These are phyloP conservation scores for Apomyelois bistriatella DNA, from an alignment of 2,888 invertebrate genomes.

Conservation along the genomic window DNA sequence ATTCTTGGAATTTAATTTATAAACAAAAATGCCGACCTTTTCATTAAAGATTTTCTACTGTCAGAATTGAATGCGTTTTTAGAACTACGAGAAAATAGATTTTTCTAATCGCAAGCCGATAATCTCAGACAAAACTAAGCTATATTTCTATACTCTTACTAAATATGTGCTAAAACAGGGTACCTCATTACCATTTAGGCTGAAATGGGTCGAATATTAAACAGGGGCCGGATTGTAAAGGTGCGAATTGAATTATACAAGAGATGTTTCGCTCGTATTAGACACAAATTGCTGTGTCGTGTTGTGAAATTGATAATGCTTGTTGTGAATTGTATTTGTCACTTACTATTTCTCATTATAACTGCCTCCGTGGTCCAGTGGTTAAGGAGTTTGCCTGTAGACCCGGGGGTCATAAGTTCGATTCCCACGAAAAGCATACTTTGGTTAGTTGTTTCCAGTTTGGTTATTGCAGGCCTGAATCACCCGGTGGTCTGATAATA, in stretches of 20 bases:
- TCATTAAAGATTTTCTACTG: too few species aligned
- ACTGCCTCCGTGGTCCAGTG: too few species aligned
- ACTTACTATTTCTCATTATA: not conserved
- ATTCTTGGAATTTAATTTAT: too few species aligned
- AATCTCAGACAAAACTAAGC: not conserved
- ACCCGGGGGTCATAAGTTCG: too few species aligned
- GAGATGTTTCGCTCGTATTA: conserved; percentile 23
- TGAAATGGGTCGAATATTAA: conserved; percentile 52
- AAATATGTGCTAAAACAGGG: conserved; percentile 34
- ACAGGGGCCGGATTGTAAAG: conserved; percentile 39
- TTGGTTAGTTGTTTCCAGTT: too few species aligned
- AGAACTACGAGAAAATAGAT: not conserved
- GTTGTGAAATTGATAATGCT: conserved; percentile 18
- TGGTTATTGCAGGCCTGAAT: too few species aligned
- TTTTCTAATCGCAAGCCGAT: not conserved
- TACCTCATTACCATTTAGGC: conserved; percentile 55
- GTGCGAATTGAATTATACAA: conserved; percentile 51
- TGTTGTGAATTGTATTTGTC: conserved; percentile 16
- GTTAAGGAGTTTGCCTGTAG: too few species aligned
- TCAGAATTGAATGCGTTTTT: too few species aligned
- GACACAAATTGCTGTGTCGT: conserved; percentile 29
- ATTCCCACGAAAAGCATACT: too few species aligned
- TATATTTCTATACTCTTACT: conserved; percentile 14
- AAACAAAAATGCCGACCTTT: too few species aligned
- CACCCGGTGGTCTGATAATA: too few species aligned